These are phyloP conservation scores for Brachyhypopomus occidentalis DNA, from an alignment of 2,113 vertebrate genomes.

Conservation along the genomic window DNA sequence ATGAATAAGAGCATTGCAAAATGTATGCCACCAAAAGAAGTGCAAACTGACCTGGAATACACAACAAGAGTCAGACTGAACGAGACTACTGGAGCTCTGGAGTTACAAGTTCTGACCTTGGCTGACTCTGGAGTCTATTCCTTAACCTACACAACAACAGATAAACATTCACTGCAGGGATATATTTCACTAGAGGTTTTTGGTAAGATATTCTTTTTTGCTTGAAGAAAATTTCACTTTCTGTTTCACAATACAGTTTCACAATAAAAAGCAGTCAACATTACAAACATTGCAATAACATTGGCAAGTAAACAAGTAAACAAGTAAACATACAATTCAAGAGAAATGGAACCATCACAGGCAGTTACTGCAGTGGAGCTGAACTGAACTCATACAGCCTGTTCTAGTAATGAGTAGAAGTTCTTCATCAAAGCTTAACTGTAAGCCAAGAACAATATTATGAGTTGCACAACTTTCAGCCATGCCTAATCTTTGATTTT, in stretches of 20 bases:
- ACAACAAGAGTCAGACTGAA: constrained; percentile 58
- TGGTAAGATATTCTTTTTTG: constrained; percentile 2
- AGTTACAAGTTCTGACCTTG: constrained; percentile 61
- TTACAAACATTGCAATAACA: too few species aligned
- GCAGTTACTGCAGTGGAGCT: too few species aligned
- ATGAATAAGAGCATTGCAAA: constrained; percentile 48
- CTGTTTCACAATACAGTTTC: not conserved
- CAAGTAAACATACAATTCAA: too few species aligned
- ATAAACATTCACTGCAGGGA: not conserved
- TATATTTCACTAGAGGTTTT: constrained; percentile 12
- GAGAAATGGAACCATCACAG: too few species aligned
- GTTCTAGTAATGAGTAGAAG: too few species aligned
- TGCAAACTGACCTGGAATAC: not conserved
- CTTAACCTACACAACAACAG: not conserved
- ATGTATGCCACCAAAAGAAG: constrained; percentile 28
- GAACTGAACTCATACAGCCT: too few species aligned
- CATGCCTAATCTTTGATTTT: too few species aligned
- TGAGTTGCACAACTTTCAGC: too few species aligned
- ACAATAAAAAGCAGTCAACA: not conserved
- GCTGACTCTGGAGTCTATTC: constrained; percentile 36
- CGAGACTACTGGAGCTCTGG: constrained; percentile 60
- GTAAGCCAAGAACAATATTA: too few species aligned
- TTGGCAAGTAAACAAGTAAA: too few species aligned
- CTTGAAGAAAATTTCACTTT: too few species aligned
- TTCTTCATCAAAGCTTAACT: too few species aligned